phyloP scores from a whole-genome alignment of 2,888 invertebrate genomes.

The Limnephilus rhombicus region DNA sequence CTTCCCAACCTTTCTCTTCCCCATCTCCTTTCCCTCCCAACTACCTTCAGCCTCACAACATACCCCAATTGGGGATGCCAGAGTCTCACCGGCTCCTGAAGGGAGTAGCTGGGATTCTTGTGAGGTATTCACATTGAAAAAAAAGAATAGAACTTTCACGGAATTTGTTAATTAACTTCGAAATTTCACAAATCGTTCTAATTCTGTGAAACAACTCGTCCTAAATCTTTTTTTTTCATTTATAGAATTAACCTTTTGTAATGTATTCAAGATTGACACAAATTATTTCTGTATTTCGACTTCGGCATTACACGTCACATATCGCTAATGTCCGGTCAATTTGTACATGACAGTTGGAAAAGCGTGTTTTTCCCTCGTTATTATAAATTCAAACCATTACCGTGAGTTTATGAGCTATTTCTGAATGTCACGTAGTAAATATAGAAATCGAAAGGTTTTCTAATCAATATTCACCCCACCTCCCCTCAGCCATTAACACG shows the following conservation, averaged over 20 bases:
- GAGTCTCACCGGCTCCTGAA: too few relatives aligned
- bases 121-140: too few relatives aligned
- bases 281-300: background rate
- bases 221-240: too few relatives aligned
- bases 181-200: too few relatives aligned
- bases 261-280: background rate
- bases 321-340: background rate
- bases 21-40: too few relatives aligned
- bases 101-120: too few relatives aligned
- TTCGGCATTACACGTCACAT: background rate
- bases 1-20: too few relatives aligned
- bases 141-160: too few relatives aligned
- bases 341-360: background rate
- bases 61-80: too few relatives aligned
- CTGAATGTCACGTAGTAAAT: conserved; percentile 5
- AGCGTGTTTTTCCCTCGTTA: background rate
- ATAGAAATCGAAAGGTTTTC: conserved; percentile 22
- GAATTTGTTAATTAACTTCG: too few relatives aligned
- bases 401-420: background rate
- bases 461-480: conserved; percentile 1
- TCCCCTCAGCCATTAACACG: background rate
- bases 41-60: too few relatives aligned
- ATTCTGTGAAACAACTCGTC: too few relatives aligned
- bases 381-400: conserved; percentile 13
- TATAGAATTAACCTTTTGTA: background rate